These are phyloP conservation scores for Gryllus longicercus DNA, from an alignment of 2,888 invertebrate species.

Conservation along the genomic window DNA sequence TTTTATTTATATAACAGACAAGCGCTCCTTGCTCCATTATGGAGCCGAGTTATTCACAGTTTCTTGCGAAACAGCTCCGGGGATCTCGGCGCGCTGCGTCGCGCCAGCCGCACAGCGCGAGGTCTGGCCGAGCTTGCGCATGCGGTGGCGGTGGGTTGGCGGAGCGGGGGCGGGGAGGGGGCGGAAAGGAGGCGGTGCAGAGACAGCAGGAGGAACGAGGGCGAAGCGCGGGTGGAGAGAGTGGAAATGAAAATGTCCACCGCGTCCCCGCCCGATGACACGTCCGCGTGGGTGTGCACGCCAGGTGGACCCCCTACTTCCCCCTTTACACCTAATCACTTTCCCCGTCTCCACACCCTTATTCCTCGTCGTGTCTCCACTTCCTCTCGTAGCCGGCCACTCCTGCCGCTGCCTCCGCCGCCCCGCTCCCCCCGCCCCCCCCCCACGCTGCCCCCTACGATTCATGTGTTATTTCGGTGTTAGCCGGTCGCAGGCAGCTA, in stretches of 20 bases:
- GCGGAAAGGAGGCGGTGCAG: no score
- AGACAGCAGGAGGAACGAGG: no score
- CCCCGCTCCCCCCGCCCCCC: conserved; percentile 30
- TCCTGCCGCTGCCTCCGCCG: conserved; percentile 20
- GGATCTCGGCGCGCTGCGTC: conserved; percentile 39
- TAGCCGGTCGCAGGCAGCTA: conserved; percentile 26
- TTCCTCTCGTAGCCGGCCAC: conserved; percentile 23
- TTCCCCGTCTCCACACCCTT: conserved; percentile 34
- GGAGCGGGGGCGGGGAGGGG: neutral
- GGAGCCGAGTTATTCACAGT: conserved; percentile 27
- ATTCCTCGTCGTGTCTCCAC: conserved; percentile 5
- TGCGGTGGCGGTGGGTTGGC: neutral
- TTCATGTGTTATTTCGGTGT: conserved; percentile 29
- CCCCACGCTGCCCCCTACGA: conserved; percentile 22
- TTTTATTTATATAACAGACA: conserved; percentile 33
- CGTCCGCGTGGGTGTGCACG: neutral
- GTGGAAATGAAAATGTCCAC: neutral
- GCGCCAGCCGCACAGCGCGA: conserved; percentile 34
- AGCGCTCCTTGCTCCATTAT: conserved; percentile 27
- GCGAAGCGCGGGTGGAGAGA: no score
- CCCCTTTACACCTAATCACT: conserved; percentile 27
- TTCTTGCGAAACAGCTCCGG: conserved; percentile 19
- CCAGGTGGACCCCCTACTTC: conserved; percentile 22
- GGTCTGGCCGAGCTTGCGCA: conserved; percentile 21
- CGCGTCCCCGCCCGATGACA: neutral